A percentile compares a stretch with the other conserved stretches of the same genome.
phyloP scores from a whole-genome alignment of 2,888 invertebrate species.

The Anaspis maculata region DNA sequence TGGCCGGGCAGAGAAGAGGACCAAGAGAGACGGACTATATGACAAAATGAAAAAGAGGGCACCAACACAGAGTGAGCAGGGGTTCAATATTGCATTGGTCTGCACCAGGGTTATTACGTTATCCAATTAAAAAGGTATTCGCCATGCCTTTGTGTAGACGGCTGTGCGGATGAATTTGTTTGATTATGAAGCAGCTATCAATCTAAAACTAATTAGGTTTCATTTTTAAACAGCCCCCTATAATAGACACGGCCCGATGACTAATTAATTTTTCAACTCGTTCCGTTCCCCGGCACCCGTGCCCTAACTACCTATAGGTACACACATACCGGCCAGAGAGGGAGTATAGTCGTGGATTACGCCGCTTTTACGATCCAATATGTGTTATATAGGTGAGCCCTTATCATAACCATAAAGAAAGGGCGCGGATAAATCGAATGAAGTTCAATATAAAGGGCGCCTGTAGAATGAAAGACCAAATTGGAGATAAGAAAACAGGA shows the following conservation, averaged over 20 bases:
- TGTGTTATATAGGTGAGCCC: slow-evolving; percentile 27
- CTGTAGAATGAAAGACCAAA: too few species aligned
- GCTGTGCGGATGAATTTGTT: slow-evolving; percentile 17
- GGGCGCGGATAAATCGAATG: slow-evolving; percentile 28
- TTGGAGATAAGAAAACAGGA: too few species aligned
- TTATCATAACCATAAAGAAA: slow-evolving; percentile 31
- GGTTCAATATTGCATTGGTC: slow-evolving; percentile 13
- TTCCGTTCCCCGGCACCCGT: too few species aligned
- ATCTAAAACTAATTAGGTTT: slow-evolving; percentile 27
- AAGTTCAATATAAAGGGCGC: slow-evolving; percentile 32
- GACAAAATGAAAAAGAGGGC: too few species aligned
- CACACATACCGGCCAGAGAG: too few species aligned
- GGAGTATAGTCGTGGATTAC: slow-evolving; percentile 10
- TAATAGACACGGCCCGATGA: slow-evolving; percentile 16
- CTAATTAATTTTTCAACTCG: slow-evolving; percentile 16
- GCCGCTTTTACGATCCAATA: slow-evolving; percentile 24
- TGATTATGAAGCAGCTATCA: slow-evolving; percentile 21
- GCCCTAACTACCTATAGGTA: too few species aligned
- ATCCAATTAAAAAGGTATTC: slow-evolving; percentile 18
- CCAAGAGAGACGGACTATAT: too few species aligned
- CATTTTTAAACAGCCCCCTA: slow-evolving; percentile 22
- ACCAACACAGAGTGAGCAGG: slow-evolving; percentile 2
- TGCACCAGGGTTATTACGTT: slow-evolving; percentile 16
- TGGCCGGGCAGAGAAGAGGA: too few species aligned
- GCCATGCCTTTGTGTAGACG: slow-evolving; percentile 16